A percentile compares a stretch with the other conserved stretches of the same genome.
Conservation (phyloP, 2,888 invertebrate species). For the Eupithecia pulchellata region DNA sequence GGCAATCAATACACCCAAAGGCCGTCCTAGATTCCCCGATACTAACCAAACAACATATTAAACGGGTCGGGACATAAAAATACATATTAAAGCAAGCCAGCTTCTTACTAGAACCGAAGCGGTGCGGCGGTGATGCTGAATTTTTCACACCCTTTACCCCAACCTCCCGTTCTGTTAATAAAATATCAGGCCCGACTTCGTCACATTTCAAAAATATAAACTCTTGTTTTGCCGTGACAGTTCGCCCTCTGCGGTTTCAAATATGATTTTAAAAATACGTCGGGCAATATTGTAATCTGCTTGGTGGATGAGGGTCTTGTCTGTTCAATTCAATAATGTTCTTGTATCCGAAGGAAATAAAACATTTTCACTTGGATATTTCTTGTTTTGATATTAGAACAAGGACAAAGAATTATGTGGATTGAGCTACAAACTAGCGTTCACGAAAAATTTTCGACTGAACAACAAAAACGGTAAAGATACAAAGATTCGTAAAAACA, state of each 20-base stretch:
- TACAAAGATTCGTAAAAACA: background rate
- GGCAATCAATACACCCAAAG: background rate
- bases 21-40: conserved; percentile 23
- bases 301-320: background rate
- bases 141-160: conserved; percentile 69
- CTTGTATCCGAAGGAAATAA: background rate
- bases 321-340: background rate
- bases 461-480: background rate
- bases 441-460: background rate
- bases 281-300: background rate
- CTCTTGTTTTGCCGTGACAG: conserved; percentile 30
- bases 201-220: conserved; percentile 67
- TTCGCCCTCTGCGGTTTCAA: conserved; percentile 4
- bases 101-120: conserved; percentile 58
- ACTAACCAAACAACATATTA: conserved; percentile 50
- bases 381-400: background rate
- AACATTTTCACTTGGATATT: background rate
- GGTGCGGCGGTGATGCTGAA: conserved; percentile 58
- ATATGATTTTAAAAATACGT: conserved; percentile 6
- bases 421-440: background rate
- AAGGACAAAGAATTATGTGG: background rate
- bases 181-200: conserved; percentile 76
- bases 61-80: conserved; percentile 57
- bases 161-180: conserved; percentile 67
- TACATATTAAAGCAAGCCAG: conserved; percentile 65